Evolutionary conservation across 2,113 vertebrate species (phyloP), one percentile per base, ranked within the genome.

Genomic region (Orthonyx spaldingii): DNA sequence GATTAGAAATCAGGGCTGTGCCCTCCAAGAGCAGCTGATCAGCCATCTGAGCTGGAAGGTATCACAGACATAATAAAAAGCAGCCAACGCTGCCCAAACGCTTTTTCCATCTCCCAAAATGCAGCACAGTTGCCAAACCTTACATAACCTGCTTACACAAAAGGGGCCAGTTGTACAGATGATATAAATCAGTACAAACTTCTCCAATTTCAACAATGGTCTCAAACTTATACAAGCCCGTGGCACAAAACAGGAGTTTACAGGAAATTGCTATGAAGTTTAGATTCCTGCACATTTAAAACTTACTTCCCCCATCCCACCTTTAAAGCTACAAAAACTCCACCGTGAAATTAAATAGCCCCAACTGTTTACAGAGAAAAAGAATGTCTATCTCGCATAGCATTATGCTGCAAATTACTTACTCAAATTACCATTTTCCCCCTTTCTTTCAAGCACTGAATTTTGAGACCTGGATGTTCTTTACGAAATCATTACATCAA

Each of bases 141-240:
- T 96, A 94, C 64, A 93, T 91, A 95, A 94, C 71, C 75, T 89
- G 70, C 91, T 91, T 87, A 93, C 71, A 94, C 87, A 95, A 91
- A 94, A 76, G 53, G 24, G 44, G 75, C 66, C 82, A 80, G 63
- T 55, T 18, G 64, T 59, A 65, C 87, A 93, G 75, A 91, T 60
- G 79, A 93, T 86, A 89, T 65, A 93, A 93, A 94, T 88, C 87
- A 86, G 82, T 52, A 83, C 64, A 78, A 82, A 69, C 55, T 49
- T 84, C 82, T 96, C 93, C 82, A 83, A 41, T 88, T 85, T 91
- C 90, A 80, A 83, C 88, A 93, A 77, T 30, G 66, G 64, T 80
- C 63, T 96, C 4, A 0, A 83, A 87, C 79, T 94, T 61, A 80
- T 5, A 88, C 42, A 76, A 93, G 89, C 66, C 87, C n/a, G n/a